Evolutionary conservation across 1,140 invertebrate species (phyloP), one percentile per base, ranked within the genome.

Genomic region (Archegozetes longisetosus): DNA sequence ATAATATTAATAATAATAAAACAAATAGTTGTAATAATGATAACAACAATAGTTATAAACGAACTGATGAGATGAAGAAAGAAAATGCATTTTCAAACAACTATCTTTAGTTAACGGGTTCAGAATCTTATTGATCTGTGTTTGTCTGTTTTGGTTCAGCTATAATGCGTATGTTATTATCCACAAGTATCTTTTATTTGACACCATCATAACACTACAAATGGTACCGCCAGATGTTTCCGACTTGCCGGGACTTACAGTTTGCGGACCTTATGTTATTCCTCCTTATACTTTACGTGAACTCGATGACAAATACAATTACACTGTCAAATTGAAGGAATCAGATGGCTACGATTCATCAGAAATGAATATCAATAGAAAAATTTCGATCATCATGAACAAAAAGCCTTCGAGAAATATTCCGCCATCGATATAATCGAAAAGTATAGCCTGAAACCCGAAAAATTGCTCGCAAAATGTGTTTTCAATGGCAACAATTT

Each of bases 241-340:
- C 2, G 22, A 26, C 12, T 14, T 24, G 14, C 55, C 55, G 23
- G 49, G 29, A 9, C 40, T 57, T 26, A 24, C 55, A 20, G 17
- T 57, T 2, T 57, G 55, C 24, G 24, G 17, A 55, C 55, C 40
- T 47, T 57, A 46, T 24, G 26, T 55, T 9, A 20, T 57, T 6
- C n/a, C n/a, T n/a, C n/a, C n/a, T n/a, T n/a, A n/a, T n/a, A n/a
- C n/a, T n/a, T n/a, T n/a, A n/a, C n/a, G n/a, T n/a, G n/a, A n/a
- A n/a, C n/a, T n/a, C n/a, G n/a, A n/a, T n/a, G n/a, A n/a, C n/a
- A n/a, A n/a, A n/a, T n/a, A n/a, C n/a, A n/a, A n/a, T n/a, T n/a
- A n/a, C n/a, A n/a, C n/a, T n/a, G n/a, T n/a, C n/a, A n/a, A n/a
- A n/a, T n/a, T n/a, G n/a, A n/a, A n/a, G n/a, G n/a, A n/a, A n/a